Evolutionary conservation across 1,140 invertebrate genomes (phyloP), one percentile per base, ranked within the genome.

Genomic region (Calliphora vicina): DNA sequence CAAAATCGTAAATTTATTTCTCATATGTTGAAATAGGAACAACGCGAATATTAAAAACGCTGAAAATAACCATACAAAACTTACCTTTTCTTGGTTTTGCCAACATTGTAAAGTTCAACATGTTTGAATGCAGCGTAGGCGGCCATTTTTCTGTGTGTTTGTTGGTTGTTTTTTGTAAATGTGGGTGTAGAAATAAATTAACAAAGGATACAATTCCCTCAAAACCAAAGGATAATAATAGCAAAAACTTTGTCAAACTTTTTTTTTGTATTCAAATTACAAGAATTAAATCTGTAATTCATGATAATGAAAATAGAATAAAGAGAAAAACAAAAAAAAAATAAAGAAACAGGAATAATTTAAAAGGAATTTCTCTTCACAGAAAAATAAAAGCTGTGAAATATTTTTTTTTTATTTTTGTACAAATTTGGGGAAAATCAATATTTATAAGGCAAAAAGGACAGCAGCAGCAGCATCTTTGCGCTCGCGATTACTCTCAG

Each of bases 61-160:
- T n/a, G n/a, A n/a, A n/a, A n/a, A n/a, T n/a, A n/a, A n/a, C n/a
- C n/a, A n/a, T n/a, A n/a, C n/a, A n/a, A 1, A 61, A 78, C 91
- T 89, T 89, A 94, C 94, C 94, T 93, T 91, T 93, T 93, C 90
- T 94, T 94, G 88, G 93, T 93, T 89, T 93, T 93, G 89, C 94
- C 94, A 86, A 94, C 93, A 89, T 94, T 94, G 92, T 94, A 94
- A 86, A 94, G 92, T 91, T 94, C 94, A 87, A 94, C 93, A 90
- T 94, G 94, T 91, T 94, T 94, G 91, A 94, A 94, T 85, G 93
- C 92, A 87, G 93, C 93, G 89, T 94, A 94, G 85, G 93, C 93
- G 87, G 94, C 93, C 94, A 94, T 94, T 91, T 88, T 86, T 82
- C 35, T 50, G 84, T 85, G 67, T 83, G n/a, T 84, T 13, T 84